Base-by-base conservation (phyloP, 1,140 invertebrate species). In the Leguminivora glycinivorella region DNA sequence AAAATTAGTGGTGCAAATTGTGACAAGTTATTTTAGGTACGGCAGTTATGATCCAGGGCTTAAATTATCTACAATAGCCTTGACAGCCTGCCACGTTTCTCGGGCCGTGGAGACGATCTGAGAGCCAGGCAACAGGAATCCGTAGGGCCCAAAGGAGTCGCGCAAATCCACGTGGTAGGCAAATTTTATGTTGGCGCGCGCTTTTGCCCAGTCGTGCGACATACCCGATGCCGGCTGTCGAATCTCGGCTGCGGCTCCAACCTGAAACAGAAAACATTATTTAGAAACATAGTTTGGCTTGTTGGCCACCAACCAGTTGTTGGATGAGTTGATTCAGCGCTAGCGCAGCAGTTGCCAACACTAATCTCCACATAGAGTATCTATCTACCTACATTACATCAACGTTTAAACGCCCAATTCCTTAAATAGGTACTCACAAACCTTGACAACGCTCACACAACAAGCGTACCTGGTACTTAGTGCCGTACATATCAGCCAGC, bases 21-120 rank as follows among this genome's bases (percentile, higher is more conserved):
- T 12, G 34, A 12, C 10, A 38, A 38, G 10, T 12, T 0, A 38
- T 38, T 38, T 38, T 43, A 38, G n/a, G 17, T 52, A 22, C 2
- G n/a, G 9, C 0, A 6, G n/a, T 72, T 68, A 75, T 69, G 70
- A 26, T 72, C 70, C 77, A 24, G 83, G 78, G 43, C 76, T 75
- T 78, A 92, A 80, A 82, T 92, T 92, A 74, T 93, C 90, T 47
- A 93, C 93, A 79, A 96, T 95, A 22, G 94, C 94, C 92, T 94
- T 95, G 19, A 97, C 92, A n/a, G 94, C 95, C 83, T 95, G 94
- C 87, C 95, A 97, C 1, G 96, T 97, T 88, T 98, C 97, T 67
- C 92, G 89, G 2, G 94, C 96, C 6, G 96, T 95, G 6, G 95
- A 93, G 47, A 95, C 92, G 69, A 98, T 97, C 78, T 96, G 93